Evolutionary conservation across 2,797 vertebrate species (phyloP), one percentile per base, ranked within the genome.

Genomic region (Apogon hyalosoma): DNA sequence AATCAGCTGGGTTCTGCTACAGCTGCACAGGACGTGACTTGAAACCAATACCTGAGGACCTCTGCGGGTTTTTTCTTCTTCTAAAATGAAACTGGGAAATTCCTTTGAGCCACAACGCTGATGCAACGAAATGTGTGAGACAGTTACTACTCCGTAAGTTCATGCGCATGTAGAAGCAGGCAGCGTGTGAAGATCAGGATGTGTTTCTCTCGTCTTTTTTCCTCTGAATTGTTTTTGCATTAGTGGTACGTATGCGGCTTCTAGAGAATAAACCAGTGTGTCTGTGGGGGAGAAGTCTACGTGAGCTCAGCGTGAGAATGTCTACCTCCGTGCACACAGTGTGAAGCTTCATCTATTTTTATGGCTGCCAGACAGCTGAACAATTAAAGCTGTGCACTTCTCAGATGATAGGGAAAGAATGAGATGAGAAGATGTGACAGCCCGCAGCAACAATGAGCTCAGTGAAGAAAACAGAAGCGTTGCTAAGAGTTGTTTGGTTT

Each of bases 41-140:
- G 15, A 62, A 45, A 31, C 24, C 16, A 53, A 65, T 56, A 54
- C 46, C n/a, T n/a, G 47, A 65, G 64, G 33, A 77, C 40, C 45
- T 33, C 15, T 68, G 68, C 7, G 61, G 70, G 11, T 74, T 62
- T 76, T 63, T 52, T 62, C 43, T 85, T 86, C 76, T 75, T 66
- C 48, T 71, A 54, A 87, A 82, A 59, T 52, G 66, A 84, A 80
- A 69, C 41, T 53, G 82, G 88, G 90, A 87, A 91, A 90, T 86
- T 90, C 86, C 80, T 87, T 24, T 12, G 19, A 51, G 69, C 43
- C 55, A 53, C 31, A 52, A 49, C 48, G 72, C 73, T 74, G 80
- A 84, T 77, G 75, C 72, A 79, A 73, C 59, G 11, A 16, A 16
- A 54, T 61, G 52, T 50, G 24, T 45, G 42, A 84, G 60, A 50